Evolutionary conservation across 2,888 invertebrate genomes (phyloP), one percentile per base, ranked within the genome.

Genomic region (Hofmannophila pseudospretella): DNA sequence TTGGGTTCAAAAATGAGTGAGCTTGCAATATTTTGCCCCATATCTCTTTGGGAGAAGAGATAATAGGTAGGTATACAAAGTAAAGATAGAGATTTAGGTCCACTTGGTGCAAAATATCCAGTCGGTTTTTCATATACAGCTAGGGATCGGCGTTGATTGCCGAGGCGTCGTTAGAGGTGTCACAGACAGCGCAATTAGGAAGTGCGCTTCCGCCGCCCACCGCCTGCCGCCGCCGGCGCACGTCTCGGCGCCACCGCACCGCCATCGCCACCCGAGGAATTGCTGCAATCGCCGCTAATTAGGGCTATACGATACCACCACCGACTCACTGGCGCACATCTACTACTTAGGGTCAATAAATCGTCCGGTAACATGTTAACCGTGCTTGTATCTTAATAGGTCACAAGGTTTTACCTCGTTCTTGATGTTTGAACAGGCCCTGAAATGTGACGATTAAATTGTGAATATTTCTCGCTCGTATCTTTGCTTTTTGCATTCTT

Each of bases 201-300:
- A 79, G 79, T 81, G 77, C 49, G 72, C 70, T 80, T 86, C 85
- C 85, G 85, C 85, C 85, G 85, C 85, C 85, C 85, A 85, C 85
- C 67, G 68, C 56, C 57, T n/a, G 47, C 48, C 47, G 42, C 31
- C 46, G 49, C 50, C 32, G 19, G n/a, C n/a, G n/a, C n/a, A n/a
- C n/a, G n/a, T n/a, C n/a, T 22, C 32, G 28, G 54, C 16, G 16
- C 16, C 16, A 16, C 16, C 16, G 5, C 74, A 71, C 74, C 81
- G 81, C 79, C 81, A 74, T 68, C 70, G 72, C 68, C 82, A 77
- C 81, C 74, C 72, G 70, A 71, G 58, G 76, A 79, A 80, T 80
- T 77, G 76, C 69, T 60, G 69, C 79, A 71, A 82, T 81, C 70
- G 72, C 56, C 70, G 72, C 67, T 85, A 84, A 85, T 84, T 82